phyloP scores from a whole-genome alignment of 1,140 invertebrate species.

The Tribolium madens region DNA sequence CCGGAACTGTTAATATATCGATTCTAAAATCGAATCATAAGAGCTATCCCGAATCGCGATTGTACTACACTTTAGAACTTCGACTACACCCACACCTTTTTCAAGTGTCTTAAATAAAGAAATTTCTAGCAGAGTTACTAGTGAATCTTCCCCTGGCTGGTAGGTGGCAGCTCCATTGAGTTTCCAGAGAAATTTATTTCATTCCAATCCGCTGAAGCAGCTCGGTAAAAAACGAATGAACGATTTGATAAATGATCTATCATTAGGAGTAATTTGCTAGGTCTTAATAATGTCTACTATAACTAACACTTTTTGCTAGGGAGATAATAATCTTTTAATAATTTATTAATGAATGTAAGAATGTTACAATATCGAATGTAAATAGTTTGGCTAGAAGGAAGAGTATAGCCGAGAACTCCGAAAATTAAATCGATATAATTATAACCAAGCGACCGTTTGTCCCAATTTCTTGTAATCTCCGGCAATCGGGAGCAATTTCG shows the following conservation, averaged over 20 bases:
- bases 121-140: not conserved
- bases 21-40: not conserved
- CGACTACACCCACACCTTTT: too few species aligned
- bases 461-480: slow-evolving; percentile 29
- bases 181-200: not conserved
- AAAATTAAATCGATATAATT: slow-evolving; percentile 38
- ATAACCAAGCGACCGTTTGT: slow-evolving; percentile 31
- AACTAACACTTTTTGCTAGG: not conserved
- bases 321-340: not conserved
- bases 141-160: not conserved
- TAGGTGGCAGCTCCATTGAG: slow-evolving; percentile 1
- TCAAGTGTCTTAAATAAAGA: not conserved
- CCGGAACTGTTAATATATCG: not conserved
- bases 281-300: slow-evolving; percentile 7
- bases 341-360: not conserved
- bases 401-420: slow-evolving; percentile 7
- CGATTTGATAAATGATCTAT: not conserved
- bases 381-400: slow-evolving; percentile 2
- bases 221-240: not conserved
- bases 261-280: slow-evolving; percentile 12
- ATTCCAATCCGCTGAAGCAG: not conserved
- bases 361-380: slow-evolving; percentile 2
- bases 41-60: too few species aligned
- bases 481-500: slow-evolving; percentile 1
- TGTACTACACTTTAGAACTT: too few species aligned